These are phyloP conservation scores for Phalloptychus januarius DNA, from an alignment of 2,797 vertebrate species.

Conservation along the genomic window DNA sequence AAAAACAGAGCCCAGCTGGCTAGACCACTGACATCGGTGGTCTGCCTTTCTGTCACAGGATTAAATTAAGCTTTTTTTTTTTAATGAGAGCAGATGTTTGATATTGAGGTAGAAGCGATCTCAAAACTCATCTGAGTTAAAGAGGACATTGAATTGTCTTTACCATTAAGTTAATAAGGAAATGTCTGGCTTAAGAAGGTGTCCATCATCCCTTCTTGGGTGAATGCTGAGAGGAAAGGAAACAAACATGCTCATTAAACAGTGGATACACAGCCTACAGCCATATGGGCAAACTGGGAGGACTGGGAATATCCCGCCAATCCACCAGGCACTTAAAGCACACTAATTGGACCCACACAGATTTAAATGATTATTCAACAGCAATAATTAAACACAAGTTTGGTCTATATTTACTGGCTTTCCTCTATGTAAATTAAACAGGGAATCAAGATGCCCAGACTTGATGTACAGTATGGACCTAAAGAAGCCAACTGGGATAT, in stretches of 20 bases:
- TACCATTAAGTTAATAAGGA: background rate
- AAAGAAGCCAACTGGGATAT: background rate
- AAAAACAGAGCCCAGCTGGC: slow-evolving; percentile 44
- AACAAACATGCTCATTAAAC: slow-evolving; percentile 80
- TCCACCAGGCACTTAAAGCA: slow-evolving; percentile 74
- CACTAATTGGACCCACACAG: slow-evolving; percentile 78
- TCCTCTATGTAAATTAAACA: slow-evolving; percentile 32
- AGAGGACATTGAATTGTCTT: slow-evolving; percentile 18
- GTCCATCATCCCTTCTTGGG: slow-evolving; percentile 36
- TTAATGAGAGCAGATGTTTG: slow-evolving; percentile 61
- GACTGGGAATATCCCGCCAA: slow-evolving; percentile 70
- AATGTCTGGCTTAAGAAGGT: slow-evolving; percentile 28
- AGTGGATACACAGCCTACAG: slow-evolving; percentile 68
- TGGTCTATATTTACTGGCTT: slow-evolving; percentile 38
- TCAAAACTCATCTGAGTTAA: slow-evolving; percentile 35
- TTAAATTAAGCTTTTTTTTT: slow-evolving; percentile 56
- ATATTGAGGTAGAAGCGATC: slow-evolving; percentile 31
- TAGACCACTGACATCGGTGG: slow-evolving; percentile 47
- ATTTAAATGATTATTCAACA: slow-evolving; percentile 64
- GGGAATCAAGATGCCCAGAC: slow-evolving; percentile 15
- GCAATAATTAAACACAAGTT: slow-evolving; percentile 62
- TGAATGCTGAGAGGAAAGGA: slow-evolving; percentile 58
- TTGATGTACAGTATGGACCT: background rate
- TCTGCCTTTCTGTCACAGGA: slow-evolving; percentile 48
- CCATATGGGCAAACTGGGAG: slow-evolving; percentile 79